Evolutionary conservation across 2,113 vertebrate genomes (phyloP).

Genomic region (Talpa occidentalis): DNA sequence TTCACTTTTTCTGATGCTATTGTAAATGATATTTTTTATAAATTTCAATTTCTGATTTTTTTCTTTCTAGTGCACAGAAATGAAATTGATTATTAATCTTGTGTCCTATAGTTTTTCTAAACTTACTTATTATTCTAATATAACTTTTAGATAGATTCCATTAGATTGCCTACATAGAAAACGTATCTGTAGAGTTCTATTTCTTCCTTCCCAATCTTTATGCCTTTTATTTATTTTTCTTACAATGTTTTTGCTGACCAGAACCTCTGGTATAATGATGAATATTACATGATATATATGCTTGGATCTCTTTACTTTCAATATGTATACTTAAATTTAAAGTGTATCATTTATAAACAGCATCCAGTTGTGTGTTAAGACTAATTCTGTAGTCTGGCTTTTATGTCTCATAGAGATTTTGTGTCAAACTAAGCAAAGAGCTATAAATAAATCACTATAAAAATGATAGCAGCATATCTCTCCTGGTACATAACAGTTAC

Average conservation of each 20-base stretch:
- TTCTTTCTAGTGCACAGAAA: background rate
- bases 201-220: background rate
- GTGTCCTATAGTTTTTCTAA: background rate
- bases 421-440: background rate
- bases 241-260: background rate
- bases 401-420: background rate
- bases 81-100: background rate
- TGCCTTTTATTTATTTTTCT: conserved; percentile 22
- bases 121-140: background rate
- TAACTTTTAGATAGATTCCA: background rate
- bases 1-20: background rate
- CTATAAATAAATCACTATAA: background rate
- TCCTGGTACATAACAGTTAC: no score
- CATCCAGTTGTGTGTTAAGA: background rate
- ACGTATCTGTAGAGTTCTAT: background rate
- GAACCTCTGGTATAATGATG: background rate
- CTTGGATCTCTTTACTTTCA: background rate
- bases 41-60: background rate
- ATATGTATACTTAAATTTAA: background rate
- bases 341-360: no score
- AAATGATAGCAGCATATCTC: background rate
- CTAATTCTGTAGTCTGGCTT: background rate
- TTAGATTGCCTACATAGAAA: background rate
- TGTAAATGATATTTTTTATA: background rate
- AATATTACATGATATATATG: background rate